Percentiles rank a stretch among this genome's conserved stretches.
Conservation (phyloP, 2,113 vertebrate species). For the Pterocles orientalis region DNA sequence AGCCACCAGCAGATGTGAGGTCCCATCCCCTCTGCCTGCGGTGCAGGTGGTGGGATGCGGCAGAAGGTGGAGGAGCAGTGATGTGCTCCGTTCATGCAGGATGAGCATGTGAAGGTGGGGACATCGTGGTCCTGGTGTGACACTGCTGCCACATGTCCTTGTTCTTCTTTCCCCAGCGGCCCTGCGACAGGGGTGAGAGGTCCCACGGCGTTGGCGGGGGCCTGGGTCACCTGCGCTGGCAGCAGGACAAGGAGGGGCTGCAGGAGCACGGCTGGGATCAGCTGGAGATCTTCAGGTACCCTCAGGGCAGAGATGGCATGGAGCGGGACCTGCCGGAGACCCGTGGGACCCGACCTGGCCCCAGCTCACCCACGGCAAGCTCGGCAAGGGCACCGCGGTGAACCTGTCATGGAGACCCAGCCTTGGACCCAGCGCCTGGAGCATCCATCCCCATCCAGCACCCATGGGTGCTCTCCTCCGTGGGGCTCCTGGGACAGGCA, state of each 20-base stretch:
- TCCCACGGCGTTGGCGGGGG: slow-evolving; percentile 22
- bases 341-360: slow-evolving; percentile 56
- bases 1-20: background rate
- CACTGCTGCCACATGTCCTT: fast-evolving
- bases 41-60: too few species aligned
- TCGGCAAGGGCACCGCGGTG: background rate
- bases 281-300: slow-evolving; percentile 80
- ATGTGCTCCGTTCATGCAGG: fast-evolving
- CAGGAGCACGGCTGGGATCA: slow-evolving; percentile 73
- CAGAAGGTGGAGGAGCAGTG: background rate
- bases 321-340: slow-evolving; percentile 62
- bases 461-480: fast-evolving
- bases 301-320: background rate
- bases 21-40: background rate
- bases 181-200: background rate
- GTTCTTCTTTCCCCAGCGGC: background rate
- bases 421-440: background rate
- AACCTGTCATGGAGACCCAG: background rate
- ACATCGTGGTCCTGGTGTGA: background rate
- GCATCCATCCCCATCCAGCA: background rate
- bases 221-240: slow-evolving; percentile 63
- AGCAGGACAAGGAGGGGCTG: slow-evolving; percentile 68
- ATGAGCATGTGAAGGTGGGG: background rate
- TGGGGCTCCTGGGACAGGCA: background rate
- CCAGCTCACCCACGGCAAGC: slow-evolving; percentile 68